Evolutionary conservation across 2,797 vertebrate species (phyloP).

Genomic region (Lates japonicus): DNA sequence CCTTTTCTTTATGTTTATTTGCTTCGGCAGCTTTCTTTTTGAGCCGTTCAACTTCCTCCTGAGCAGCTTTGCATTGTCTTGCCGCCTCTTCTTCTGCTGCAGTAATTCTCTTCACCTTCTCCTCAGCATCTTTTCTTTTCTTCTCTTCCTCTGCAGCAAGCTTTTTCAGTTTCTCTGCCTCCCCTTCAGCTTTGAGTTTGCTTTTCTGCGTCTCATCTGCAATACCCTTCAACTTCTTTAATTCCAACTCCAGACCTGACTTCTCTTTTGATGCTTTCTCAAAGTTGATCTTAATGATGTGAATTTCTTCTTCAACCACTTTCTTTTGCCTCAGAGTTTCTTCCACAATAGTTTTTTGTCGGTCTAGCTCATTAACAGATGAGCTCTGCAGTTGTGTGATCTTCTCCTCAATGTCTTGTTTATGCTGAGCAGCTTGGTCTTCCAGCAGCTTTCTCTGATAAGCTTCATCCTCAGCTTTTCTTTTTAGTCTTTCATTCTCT

Average conservation of each 20-base stretch:
- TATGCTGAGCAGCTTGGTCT: conserved; percentile 95
- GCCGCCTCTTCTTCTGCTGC: conserved; percentile 93
- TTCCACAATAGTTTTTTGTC: conserved; percentile 93
- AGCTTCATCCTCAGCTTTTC: conserved; percentile 94
- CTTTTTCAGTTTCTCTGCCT: conserved; percentile 91
- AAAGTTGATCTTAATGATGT: conserved; percentile 91
- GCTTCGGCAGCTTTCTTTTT: conserved; percentile 92
- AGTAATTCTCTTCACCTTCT: conserved; percentile 91
- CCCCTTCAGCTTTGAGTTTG: conserved; percentile 91
- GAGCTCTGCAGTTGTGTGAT: conserved; percentile 91
- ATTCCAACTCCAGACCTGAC: conserved; percentile 91
- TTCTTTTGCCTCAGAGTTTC: conserved; percentile 93
- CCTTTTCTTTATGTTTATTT: conserved; percentile 89
- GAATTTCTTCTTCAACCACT: conserved; percentile 95
- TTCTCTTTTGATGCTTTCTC: conserved; percentile 92
- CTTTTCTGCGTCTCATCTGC: conserved; percentile 92
- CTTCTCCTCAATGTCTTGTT: conserved; percentile 94
- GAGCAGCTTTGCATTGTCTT: conserved; percentile 89
- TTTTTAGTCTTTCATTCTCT: conserved; percentile 94
- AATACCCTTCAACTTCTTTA: conserved; percentile 89
- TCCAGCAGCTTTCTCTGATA: conserved; percentile 95
- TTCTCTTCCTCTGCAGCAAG: conserved; percentile 91
- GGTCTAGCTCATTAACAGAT: conserved; percentile 89
- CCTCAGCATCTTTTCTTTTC: conserved; percentile 93
- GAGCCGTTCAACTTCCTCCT: conserved; percentile 93